A percentile compares a stretch with the other conserved stretches of the same genome.
Evolutionary conservation across 2,888 invertebrate species (phyloP).

Genomic region (Cylindroiulus punctatus): DNA sequence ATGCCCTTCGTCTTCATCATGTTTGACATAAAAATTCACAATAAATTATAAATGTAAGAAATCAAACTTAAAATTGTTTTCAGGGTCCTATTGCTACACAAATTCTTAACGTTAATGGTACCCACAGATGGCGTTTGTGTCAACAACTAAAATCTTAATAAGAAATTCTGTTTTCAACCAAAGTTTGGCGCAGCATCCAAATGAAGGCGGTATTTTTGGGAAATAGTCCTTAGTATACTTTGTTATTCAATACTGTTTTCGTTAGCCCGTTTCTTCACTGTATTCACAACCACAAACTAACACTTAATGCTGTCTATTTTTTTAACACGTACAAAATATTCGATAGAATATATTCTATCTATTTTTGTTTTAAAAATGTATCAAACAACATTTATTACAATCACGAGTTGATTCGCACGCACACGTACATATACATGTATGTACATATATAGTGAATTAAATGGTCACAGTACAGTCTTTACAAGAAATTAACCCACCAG

Average conservation of each 20-base stretch:
- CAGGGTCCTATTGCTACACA: too few relatives aligned
- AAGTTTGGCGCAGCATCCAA: too few relatives aligned
- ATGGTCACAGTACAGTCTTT: background rate
- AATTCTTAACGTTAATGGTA: background rate
- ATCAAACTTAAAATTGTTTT: too few relatives aligned
- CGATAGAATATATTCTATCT: background rate
- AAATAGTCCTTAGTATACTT: background rate
- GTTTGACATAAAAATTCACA: too few relatives aligned
- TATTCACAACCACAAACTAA: background rate
- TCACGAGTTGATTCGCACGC: background rate
- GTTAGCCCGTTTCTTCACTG: background rate
- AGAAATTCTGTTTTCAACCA: too few relatives aligned
- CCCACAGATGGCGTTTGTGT: background rate
- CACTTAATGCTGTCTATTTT: background rate
- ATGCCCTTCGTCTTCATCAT: too few relatives aligned
- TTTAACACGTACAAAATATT: background rate
- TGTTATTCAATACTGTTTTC: conserved; percentile 15
- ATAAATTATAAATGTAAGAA: too few relatives aligned
- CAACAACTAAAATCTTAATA: too few relatives aligned
- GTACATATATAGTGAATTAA: background rate
- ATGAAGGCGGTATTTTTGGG: too few relatives aligned
- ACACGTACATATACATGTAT: too few relatives aligned
- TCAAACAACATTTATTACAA: conserved; percentile 31
- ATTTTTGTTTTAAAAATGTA: background rate
- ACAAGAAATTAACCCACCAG: background rate